Conservation (phyloP, 2,113 vertebrate genomes). For the Heteronetta atricapilla region DNA sequence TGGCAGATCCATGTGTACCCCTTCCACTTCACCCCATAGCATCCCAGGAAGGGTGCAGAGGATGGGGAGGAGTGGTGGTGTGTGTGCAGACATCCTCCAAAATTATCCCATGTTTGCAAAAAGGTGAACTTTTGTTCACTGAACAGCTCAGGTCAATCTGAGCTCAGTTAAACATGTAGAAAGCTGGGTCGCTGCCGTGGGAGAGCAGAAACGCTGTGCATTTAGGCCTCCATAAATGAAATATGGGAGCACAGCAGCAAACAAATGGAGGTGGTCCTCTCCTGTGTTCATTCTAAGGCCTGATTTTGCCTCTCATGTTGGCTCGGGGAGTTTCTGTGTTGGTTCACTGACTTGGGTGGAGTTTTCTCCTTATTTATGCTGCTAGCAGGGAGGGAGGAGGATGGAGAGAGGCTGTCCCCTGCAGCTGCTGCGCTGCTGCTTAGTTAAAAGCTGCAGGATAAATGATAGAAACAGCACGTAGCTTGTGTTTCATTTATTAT, state of each 20-base stretch:
- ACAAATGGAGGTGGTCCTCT: neutral
- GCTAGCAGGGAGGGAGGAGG: neutral
- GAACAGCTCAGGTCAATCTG: neutral
- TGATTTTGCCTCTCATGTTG: neutral
- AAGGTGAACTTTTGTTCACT: neutral
- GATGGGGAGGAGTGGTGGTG: neutral
- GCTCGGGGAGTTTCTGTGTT: neutral
- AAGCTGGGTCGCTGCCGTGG: neutral
- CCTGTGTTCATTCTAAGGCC: neutral
- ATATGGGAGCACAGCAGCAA: neutral
- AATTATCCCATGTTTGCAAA: neutral
- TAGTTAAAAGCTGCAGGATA: neutral
- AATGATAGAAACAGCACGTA: neutral
- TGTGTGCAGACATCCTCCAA: neutral
- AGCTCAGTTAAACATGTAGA: neutral
- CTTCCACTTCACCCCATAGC: neutral
- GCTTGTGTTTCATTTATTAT: neutral
- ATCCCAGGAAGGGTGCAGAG: neutral
- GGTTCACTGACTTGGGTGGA: neutral
- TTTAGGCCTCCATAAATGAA: neutral
- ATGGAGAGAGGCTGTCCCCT: neutral
- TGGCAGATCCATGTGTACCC: accelerated
- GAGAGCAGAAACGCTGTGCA: neutral
- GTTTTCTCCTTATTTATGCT: neutral
- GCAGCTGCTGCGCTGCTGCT: neutral